These are phyloP conservation scores for Geococcyx californianus DNA, from an alignment of 2,113 vertebrate genomes.

Conservation along the genomic window DNA sequence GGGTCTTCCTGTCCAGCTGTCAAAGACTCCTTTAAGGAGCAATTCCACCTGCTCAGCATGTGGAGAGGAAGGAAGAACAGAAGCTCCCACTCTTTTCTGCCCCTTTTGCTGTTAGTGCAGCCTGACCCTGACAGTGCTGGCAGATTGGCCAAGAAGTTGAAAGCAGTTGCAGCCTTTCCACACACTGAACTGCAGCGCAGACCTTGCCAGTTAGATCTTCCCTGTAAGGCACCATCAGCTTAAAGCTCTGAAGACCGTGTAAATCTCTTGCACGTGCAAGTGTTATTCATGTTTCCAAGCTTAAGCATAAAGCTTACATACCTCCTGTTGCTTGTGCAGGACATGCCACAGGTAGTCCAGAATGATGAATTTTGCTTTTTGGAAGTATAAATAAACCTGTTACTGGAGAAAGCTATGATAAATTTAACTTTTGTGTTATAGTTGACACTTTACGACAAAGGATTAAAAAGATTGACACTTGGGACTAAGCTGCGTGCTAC, in stretches of 20 bases:
- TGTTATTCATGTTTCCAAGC: not conserved
- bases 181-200: not conserved
- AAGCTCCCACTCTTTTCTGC: not conserved
- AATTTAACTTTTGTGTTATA: not conserved
- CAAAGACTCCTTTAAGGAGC: not conserved
- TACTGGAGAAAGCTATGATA: not conserved
- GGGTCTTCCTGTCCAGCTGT: not conserved
- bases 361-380: not conserved
- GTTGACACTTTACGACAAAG: not conserved
- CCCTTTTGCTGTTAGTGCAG: rapidly evolving
- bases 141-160: not conserved
- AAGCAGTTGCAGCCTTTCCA: not conserved
- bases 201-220: not conserved
- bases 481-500: not conserved
- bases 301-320: not conserved
- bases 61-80: not conserved
- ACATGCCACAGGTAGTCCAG: not conserved
- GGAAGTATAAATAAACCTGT: not conserved
- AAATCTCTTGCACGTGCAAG: not conserved
- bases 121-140: not conserved
- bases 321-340: not conserved
- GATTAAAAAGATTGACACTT: not conserved
- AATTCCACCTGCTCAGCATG: not conserved
- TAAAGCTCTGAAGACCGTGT: not conserved
- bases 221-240: not conserved